Conservation (phyloP, 2,797 vertebrate species). For the Sebastes cheni region DNA sequence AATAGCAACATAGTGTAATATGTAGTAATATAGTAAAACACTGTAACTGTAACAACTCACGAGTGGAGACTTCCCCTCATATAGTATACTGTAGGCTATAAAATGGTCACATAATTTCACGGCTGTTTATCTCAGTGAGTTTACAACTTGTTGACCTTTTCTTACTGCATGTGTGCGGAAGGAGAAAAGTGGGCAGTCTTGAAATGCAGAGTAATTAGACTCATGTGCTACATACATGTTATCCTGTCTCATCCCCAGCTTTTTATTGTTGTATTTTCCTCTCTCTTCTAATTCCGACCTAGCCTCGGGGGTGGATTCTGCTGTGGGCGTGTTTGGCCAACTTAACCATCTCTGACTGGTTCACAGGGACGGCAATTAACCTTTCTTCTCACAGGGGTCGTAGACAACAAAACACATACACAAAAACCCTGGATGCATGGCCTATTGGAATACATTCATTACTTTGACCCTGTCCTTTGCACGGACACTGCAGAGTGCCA, state of each 20-base stretch:
- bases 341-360: slow-evolving; percentile 53
- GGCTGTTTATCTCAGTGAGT: background rate
- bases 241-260: background rate
- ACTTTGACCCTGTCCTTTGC: slow-evolving; percentile 5
- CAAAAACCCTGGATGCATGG: background rate
- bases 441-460: slow-evolving; percentile 37
- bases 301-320: slow-evolving; percentile 31
- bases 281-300: slow-evolving; percentile 33
- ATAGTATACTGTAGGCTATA: background rate
- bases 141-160: background rate
- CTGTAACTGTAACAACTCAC: background rate
- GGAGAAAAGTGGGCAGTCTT: background rate
- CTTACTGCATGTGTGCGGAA: background rate
- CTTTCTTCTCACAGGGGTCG: slow-evolving; percentile 46
- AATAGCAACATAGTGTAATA: no score
- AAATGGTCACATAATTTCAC: background rate
- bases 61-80: background rate
- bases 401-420: background rate
- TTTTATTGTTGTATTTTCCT: slow-evolving; percentile 26
- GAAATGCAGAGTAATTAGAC: background rate
- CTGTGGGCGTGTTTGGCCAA: slow-evolving; percentile 56
- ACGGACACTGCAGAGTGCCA: slow-evolving; percentile 10
- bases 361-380: slow-evolving; percentile 63
- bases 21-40: background rate
- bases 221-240: background rate